These are phyloP conservation scores for Tragelaphus buxtoni DNA, from an alignment of 2,113 vertebrate species.

Conservation along the genomic window DNA sequence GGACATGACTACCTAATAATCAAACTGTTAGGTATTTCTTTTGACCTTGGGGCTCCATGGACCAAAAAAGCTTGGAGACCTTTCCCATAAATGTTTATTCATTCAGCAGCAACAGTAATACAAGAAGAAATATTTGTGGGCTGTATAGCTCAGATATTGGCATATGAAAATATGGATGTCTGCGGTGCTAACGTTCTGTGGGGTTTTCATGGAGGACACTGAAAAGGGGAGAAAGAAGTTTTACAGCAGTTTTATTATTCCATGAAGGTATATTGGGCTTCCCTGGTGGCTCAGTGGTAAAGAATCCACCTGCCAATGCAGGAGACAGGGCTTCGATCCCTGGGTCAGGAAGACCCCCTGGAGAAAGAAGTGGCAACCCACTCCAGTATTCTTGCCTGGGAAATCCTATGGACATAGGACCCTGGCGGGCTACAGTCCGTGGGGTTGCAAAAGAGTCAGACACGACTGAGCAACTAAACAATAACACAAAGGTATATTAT, in stretches of 20 bases:
- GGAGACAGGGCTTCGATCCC: background rate
- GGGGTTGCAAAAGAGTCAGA: background rate
- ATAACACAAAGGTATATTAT: background rate
- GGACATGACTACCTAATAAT: background rate
- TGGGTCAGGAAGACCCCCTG: background rate
- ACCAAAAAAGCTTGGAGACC: background rate
- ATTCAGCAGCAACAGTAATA: background rate
- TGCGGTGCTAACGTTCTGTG: background rate
- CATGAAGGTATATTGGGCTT: background rate
- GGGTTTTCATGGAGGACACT: background rate
- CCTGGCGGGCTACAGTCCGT: background rate
- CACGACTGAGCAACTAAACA: background rate
- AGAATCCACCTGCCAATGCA: background rate
- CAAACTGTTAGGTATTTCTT: constrained; percentile 6
- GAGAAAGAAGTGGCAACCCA: background rate
- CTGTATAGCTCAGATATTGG: background rate
- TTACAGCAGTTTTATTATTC: constrained; percentile 17
- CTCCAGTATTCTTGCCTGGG: background rate
- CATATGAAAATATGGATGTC: background rate
- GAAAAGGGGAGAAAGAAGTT: background rate
- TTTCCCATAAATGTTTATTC: background rate
- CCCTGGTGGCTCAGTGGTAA: background rate
- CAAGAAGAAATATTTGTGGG: background rate
- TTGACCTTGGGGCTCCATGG: background rate
- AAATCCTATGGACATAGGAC: background rate